Evolutionary conservation across 1,140 invertebrate species (phyloP), one percentile per base, ranked within the genome.

Genomic region (Procambarus clarkii): DNA sequence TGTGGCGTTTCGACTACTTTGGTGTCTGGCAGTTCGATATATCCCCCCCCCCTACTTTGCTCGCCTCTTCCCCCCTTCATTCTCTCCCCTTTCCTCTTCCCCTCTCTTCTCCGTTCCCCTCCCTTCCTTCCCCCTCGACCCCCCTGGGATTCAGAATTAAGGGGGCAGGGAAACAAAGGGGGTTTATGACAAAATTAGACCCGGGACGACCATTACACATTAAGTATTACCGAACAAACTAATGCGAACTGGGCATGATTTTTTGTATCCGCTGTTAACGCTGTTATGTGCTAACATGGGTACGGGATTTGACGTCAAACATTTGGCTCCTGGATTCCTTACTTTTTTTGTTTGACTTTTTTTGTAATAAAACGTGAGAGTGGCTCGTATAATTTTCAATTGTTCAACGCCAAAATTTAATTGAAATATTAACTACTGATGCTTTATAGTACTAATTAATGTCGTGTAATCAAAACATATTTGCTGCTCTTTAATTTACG

Each of bases 121-220:
- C 15, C 44, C 78, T 34, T 60, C 48, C 54, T 78, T 79, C 82
- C 81, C 74, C 80, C 46, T 46, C 24, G n/a, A 50, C 34, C 88
- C 88, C 88, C 82, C 54, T 71, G 88, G 88, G 74, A 78, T 50
- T 34, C 46, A 78, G 81, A 91, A 78, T 85, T 84, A 79, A 64
- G 82, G 88, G 81, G 71, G n/a, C 21, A n/a, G 71, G 76, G 64
- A 79, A 85, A 76, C 64, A 84, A 79, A 77, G 88, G 88, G 81
- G 88, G 84, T 50, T 91, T 91, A 91, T 91, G 88, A 91, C 88
- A 91, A 91, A 91, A 91, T 91, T 91, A 84, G 88, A 34, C 82
- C 74, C 74, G 2, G 54, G 5, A 50, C 80, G 76, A 48, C 86
- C 71, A 77, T 87, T 54, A 87, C 79, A 81, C 50, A 77, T 85